Base-by-base conservation (phyloP, 1,140 invertebrate species). In the Sinella curviseta region DNA sequence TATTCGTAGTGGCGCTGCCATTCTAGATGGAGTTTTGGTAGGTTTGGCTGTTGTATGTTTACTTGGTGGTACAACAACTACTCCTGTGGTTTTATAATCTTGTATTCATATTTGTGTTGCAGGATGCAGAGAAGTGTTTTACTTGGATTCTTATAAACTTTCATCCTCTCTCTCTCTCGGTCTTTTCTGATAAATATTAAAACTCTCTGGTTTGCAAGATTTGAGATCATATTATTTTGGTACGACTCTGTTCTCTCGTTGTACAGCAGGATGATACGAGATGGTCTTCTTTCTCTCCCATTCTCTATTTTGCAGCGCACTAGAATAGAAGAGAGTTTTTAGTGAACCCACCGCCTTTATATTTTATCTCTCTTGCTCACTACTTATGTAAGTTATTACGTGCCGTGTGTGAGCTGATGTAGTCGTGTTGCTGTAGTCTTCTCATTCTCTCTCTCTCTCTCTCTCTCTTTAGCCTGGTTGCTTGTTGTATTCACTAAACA, bases 101-200 rank as follows among this genome's bases (percentile, higher is more conserved):
- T 70, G 65, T 33, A 70, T 70, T 70, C 65, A 70, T 70, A 70
- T 70, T 70, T 33, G 31, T 70, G 65, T 33, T 31, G 65, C 65
- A 70, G 65, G 65, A 70, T 33, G 65, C 31, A 70, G 65, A 70
- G 65, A 70, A 30, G 65, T 70, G 65, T 70, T 70, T 70, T 70
- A 33, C 65, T 70, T 33, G 4, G n/a, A 70, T 30, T 70, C 65
- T 33, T 33, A 30, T 70, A 70, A 65, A 70, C 65, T 70, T 70
- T 70, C n/a, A 70, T 70, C 31, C 65, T 70, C 65, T 70, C 31
- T 70, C n/a, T 33, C 24, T 30, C 65, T 33, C 26, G 1, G 26
- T 30, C 31, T 31, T 70, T 70, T 70, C 30, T 70, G 65, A 12
- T 65, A 65, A 65, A 65, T 70, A 70, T 70, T 70, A 70, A 70